These are phyloP conservation scores for Penaeus indicus DNA, from an alignment of 1,140 invertebrate species.

Conservation along the genomic window DNA sequence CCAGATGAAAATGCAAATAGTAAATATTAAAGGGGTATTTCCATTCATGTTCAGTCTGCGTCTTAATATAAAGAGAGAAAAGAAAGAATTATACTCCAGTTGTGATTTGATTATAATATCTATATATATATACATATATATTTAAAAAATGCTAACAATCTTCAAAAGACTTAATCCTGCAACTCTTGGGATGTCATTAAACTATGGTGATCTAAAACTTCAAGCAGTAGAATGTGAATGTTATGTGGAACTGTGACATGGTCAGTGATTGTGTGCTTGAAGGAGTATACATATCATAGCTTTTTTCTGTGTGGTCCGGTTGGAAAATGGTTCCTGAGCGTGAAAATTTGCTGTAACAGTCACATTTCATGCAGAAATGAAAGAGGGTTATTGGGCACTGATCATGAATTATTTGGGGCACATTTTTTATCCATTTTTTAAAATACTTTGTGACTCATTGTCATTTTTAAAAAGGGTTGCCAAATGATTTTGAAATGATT, in stretches of 20 bases:
- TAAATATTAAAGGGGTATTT: slow-evolving; percentile 4
- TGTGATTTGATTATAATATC: too few species aligned
- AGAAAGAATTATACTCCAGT: too few species aligned
- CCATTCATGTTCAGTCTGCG: not conserved
- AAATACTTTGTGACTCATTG: slow-evolving; percentile 5
- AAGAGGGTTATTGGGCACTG: too few species aligned
- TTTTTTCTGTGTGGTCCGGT: not conserved
- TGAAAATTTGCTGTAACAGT: slow-evolving; percentile 6
- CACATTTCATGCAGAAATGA: not conserved
- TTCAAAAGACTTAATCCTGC: too few species aligned
- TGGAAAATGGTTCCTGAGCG: slow-evolving; percentile 15
- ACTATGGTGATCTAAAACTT: too few species aligned
- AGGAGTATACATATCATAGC: slow-evolving; percentile 43
- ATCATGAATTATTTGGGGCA: too few species aligned
- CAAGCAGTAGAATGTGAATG: too few species aligned
- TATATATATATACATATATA: too few species aligned
- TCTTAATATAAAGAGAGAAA: too few species aligned
- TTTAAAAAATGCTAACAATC: too few species aligned
- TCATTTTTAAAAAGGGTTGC: not conserved
- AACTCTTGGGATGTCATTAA: too few species aligned
- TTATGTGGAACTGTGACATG: not conserved
- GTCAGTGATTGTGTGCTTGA: slow-evolving; percentile 1
- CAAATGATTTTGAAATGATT: slow-evolving; percentile 17
- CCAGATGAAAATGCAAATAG: slow-evolving; percentile 46
- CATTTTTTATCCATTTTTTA: too few species aligned